These are phyloP conservation scores for Ophioderma brevispina DNA, from an alignment of 35 echinoderm and acorn worm species.

Conservation along the genomic window DNA sequence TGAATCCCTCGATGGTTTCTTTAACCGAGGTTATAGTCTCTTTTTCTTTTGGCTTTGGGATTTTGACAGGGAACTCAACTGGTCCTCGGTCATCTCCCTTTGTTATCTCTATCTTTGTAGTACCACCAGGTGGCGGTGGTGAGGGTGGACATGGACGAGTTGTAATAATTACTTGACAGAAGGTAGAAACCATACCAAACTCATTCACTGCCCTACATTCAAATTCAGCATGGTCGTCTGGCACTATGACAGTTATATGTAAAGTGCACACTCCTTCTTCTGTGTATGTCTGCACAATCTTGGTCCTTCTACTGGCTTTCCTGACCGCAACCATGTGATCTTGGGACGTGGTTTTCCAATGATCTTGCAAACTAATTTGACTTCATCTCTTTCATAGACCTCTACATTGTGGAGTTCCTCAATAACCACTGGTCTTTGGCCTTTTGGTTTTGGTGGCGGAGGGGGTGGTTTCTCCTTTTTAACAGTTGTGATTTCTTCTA, in stretches of 20 bases:
- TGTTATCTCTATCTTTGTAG: no score
- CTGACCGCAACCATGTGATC: conserved; percentile 81
- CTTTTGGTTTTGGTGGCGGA: conserved; percentile 10
- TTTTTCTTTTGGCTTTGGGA: no score
- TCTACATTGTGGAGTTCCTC: conserved; percentile 43
- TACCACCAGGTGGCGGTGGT: no score
- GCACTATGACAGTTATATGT: conserved; percentile 73
- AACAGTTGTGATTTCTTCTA: conserved; percentile 16
- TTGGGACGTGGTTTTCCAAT: conserved; percentile 71
- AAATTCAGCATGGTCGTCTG: conserved; percentile 89
- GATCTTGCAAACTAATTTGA: conserved; percentile 69
- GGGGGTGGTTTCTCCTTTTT: neutral
- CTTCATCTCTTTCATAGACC: conserved; percentile 37
- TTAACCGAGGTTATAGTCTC: conserved; percentile 16
- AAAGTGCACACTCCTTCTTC: conserved; percentile 79
- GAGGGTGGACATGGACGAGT: no score
- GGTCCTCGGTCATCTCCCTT: neutral
- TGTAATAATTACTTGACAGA: neutral
- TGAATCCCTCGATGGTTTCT: conserved; percentile 5
- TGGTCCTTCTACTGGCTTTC: conserved; percentile 66
- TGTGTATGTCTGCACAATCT: conserved; percentile 62
- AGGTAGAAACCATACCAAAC: conserved; percentile 81
- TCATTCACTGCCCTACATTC: conserved; percentile 92
- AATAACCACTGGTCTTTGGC: conserved; percentile 42
- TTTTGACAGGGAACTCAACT: neutral